Percentiles rank a stretch among this genome's conserved stretches.
Evolutionary conservation across 2,888 invertebrate genomes (phyloP).

Genomic region (Barypeithes pellucidus): DNA sequence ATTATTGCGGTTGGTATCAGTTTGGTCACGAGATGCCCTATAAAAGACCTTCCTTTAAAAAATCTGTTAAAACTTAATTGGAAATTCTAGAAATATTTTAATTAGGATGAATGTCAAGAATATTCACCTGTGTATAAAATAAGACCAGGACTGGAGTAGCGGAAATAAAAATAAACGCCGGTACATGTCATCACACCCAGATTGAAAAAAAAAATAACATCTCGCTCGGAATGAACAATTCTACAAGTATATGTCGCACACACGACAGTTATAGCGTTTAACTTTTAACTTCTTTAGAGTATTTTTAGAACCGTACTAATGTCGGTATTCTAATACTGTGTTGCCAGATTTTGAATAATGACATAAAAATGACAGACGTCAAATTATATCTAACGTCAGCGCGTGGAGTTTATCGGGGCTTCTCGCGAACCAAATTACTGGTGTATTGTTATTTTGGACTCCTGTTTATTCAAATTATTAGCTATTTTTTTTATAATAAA

Average conservation of each 20-base stretch:
- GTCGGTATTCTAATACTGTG: slow-evolving; percentile 37
- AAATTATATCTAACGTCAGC: background rate
- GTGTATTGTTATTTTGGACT: background rate
- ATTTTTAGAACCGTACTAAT: slow-evolving; percentile 51
- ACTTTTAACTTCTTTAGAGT: slow-evolving; percentile 40
- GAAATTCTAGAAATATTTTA: background rate
- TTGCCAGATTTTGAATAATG: slow-evolving; percentile 43
- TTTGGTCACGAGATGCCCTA: background rate
- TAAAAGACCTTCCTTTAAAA: background rate
- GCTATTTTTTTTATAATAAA: background rate
- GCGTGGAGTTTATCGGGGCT: background rate
- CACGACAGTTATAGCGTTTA: slow-evolving; percentile 34
- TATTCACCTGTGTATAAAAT: slow-evolving; percentile 7
- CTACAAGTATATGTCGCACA: slow-evolving; percentile 29
- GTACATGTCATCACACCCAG: slow-evolving; percentile 23
- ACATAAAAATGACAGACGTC: background rate
- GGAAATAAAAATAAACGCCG: slow-evolving; percentile 17
- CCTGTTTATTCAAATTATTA: background rate
- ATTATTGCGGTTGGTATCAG: too few species aligned
- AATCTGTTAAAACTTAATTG: slow-evolving; percentile 3
- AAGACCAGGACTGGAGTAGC: slow-evolving; percentile 5
- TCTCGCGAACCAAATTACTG: background rate
- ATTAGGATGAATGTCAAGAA: slow-evolving; percentile 26
- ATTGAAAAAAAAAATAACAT: slow-evolving; percentile 9
- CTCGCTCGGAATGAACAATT: slow-evolving; percentile 38